Evolutionary conservation across 2,113 vertebrate genomes (phyloP).

Genomic region (Anolis sagrei): DNA sequence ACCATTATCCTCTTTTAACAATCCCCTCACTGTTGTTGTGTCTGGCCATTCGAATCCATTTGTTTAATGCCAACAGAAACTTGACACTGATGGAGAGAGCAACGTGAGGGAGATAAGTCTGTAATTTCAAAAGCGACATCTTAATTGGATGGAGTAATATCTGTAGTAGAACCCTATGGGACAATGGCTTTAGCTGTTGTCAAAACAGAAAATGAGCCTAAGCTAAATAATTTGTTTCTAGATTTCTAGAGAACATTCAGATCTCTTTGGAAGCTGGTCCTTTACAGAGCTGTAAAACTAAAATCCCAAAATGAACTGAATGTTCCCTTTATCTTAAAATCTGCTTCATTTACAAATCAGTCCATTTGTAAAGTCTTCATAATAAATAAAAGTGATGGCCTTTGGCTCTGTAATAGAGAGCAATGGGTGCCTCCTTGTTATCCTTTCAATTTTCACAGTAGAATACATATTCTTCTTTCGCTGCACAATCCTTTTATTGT

Average conservation of each 20-base stretch:
- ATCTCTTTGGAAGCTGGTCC: background rate
- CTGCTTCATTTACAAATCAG: background rate
- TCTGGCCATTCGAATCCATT: constrained; percentile 54
- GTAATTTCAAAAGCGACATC: constrained; percentile 41
- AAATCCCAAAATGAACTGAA: background rate
- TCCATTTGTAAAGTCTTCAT: background rate
- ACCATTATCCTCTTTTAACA: constrained; percentile 30
- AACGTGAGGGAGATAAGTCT: constrained; percentile 40
- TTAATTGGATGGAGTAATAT: constrained; percentile 39
- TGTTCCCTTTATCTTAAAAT: background rate
- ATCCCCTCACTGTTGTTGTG: constrained; percentile 35
- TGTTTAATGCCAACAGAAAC: constrained; percentile 39
- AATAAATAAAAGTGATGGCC: background rate
- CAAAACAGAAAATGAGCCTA: constrained; percentile 27
- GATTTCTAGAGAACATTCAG: background rate
- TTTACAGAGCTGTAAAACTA: background rate
- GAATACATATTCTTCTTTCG: background rate
- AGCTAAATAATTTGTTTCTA: constrained; percentile 3
- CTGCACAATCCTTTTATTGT: background rate
- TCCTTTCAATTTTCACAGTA: background rate
- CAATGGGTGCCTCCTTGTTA: background rate
- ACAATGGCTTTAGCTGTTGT: constrained; percentile 15
- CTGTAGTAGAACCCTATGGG: constrained; percentile 40
- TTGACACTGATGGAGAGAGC: constrained; percentile 60
- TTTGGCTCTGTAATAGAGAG: background rate